A percentile compares a stretch with the other conserved stretches of the same genome.
phyloP scores from a whole-genome alignment of 1,140 invertebrate genomes.

The Catajapyx aquilonaris region DNA sequence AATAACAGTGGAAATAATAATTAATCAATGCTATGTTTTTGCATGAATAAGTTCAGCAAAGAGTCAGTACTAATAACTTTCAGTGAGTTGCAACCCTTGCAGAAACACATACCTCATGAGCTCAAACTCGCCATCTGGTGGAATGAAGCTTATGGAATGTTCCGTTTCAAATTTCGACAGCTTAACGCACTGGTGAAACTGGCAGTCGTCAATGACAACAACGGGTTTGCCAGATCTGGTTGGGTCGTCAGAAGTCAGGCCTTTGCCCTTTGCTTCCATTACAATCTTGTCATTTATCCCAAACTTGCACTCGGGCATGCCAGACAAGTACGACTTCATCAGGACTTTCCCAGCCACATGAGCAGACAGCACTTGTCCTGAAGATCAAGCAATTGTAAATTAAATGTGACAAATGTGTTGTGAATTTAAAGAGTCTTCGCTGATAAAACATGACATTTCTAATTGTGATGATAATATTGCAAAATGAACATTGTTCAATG shows the following conservation, averaged over 20 bases:
- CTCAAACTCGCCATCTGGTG: constrained; percentile 99
- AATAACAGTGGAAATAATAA: too few relatives aligned
- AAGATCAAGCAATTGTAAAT: constrained; percentile 14
- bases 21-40: too few relatives aligned
- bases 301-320: constrained; percentile 99
- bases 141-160: constrained; percentile 99
- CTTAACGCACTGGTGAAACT: constrained; percentile 99
- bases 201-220: constrained; percentile 98
- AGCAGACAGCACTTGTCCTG: constrained; percentile 92
- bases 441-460: too few relatives aligned
- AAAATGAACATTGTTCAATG: too few relatives aligned
- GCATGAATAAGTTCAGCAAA: too few relatives aligned
- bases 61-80: too few relatives aligned
- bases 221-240: constrained; percentile 77
- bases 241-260: constrained; percentile 56
- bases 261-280: constrained; percentile 89
- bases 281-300: constrained; percentile 99
- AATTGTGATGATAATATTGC: too few relatives aligned
- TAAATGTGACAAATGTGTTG: too few relatives aligned
- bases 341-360: constrained; percentile 99
- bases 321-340: constrained; percentile 98
- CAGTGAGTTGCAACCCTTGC: too few relatives aligned
- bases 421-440: too few relatives aligned
- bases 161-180: constrained; percentile 99
- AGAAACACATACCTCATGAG: constrained; percentile 69